Conservation (phyloP, 2,888 invertebrate species). For the Chrysolina oricalcia region DNA sequence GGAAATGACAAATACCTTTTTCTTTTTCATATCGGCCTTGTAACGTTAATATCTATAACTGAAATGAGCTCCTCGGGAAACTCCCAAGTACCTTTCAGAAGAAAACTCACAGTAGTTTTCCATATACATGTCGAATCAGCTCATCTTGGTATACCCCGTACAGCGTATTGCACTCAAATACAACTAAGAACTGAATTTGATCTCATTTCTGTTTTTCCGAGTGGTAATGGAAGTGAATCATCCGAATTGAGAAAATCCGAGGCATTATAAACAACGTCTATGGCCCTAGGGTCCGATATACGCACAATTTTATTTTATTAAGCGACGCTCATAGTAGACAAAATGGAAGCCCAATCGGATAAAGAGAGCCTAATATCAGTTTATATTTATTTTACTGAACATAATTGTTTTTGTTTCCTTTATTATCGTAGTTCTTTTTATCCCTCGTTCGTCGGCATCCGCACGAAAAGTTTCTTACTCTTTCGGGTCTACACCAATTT, state of each 20-base stretch:
- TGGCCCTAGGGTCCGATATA: conserved; percentile 17
- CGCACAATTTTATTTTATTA: conserved; percentile 22
- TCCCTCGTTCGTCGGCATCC: conserved; percentile 29
- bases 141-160: no score
- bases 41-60: no score
- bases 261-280: not conserved
- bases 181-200: no score
- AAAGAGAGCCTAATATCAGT: conserved; percentile 34
- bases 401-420: conserved; percentile 43
- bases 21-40: no score
- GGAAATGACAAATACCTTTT: no score
- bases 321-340: conserved; percentile 25
- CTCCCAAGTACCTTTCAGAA: no score
- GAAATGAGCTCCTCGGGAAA: no score
- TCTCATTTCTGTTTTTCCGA: not conserved
- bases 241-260: not conserved
- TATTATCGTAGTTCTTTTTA: conserved; percentile 38
- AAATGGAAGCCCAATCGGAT: conserved; percentile 30
- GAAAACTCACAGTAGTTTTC: no score
- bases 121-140: no score
- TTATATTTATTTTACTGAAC: conserved; percentile 40
- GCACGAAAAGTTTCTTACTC: not conserved
- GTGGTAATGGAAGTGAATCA: not conserved
- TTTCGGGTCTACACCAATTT: not conserved
- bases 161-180: no score